These are phyloP conservation scores for Zenarchopterus dispar DNA, from an alignment of 2,797 vertebrate genomes.

Conservation along the genomic window DNA sequence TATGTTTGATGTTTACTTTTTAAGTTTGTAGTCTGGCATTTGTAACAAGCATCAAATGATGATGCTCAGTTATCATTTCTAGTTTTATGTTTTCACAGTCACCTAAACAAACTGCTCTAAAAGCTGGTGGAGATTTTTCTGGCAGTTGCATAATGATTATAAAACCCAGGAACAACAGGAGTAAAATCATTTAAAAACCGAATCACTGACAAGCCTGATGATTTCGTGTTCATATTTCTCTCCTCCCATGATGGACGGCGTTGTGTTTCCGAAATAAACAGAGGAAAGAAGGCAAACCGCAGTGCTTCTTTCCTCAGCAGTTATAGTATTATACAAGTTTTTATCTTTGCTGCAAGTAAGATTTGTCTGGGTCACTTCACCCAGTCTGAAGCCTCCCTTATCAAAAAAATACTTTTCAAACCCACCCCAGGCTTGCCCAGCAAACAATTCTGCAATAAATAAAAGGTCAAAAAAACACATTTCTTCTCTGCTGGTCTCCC, in stretches of 20 bases:
- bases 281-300: slow-evolving; percentile 15
- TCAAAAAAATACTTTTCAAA: slow-evolving; percentile 35
- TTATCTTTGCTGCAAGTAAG: slow-evolving; percentile 33
- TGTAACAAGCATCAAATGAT: too few species aligned
- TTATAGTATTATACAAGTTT: slow-evolving; percentile 30
- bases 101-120: too few species aligned
- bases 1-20: too few species aligned
- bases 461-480: slow-evolving; percentile 35
- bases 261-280: neutral
- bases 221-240: neutral
- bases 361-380: slow-evolving; percentile 38
- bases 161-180: too few species aligned
- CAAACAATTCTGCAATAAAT: slow-evolving; percentile 47
- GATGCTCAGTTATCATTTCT: too few species aligned
- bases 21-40: too few species aligned
- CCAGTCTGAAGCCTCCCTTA: slow-evolving; percentile 39
- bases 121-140: too few species aligned
- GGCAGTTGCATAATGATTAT: too few species aligned
- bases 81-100: too few species aligned
- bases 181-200: neutral
- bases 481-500: slow-evolving; percentile 17
- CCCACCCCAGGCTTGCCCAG: slow-evolving; percentile 16
- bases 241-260: neutral
- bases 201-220: too few species aligned
- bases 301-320: slow-evolving; percentile 11